Conservation (phyloP, 1,140 invertebrate genomes). For the Teleogryllus occipitalis region DNA sequence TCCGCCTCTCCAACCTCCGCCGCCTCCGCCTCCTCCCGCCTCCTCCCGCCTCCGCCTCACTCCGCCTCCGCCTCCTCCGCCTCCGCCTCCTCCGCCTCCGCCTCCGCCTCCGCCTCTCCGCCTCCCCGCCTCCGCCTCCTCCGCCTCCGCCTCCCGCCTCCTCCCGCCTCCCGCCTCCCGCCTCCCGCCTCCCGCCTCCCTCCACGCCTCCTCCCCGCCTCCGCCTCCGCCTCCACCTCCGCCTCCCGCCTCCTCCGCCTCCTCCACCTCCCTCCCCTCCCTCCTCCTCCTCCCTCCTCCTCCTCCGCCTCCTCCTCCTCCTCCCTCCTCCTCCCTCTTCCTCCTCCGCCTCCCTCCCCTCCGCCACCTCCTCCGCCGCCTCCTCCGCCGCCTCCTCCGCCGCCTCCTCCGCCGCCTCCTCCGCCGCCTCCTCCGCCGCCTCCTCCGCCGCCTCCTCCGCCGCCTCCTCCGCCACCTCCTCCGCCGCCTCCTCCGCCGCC, state of each 20-base stretch:
- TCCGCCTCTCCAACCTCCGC: no score
- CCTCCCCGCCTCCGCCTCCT: background rate
- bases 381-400: background rate
- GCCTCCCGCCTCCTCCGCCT: background rate
- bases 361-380: no score
- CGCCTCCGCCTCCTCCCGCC: no score
- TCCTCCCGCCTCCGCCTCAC: background rate
- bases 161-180: background rate
- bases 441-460: background rate
- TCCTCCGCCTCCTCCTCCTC: background rate
- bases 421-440: background rate
- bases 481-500: no score
- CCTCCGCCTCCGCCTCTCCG: no score
- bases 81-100: background rate
- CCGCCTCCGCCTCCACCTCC: background rate
- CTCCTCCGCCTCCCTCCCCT: constrained; percentile 1
- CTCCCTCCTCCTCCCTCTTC: background rate
- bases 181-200: background rate
- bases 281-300: background rate
- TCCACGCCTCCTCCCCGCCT: background rate
- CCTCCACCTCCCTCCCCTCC: background rate
- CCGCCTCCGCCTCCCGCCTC: no score
- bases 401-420: background rate
- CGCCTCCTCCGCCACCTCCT: no score
- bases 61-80: no score